These are phyloP conservation scores for Proteles cristata DNA, from an alignment of 2,113 vertebrate genomes.

Conservation along the genomic window DNA sequence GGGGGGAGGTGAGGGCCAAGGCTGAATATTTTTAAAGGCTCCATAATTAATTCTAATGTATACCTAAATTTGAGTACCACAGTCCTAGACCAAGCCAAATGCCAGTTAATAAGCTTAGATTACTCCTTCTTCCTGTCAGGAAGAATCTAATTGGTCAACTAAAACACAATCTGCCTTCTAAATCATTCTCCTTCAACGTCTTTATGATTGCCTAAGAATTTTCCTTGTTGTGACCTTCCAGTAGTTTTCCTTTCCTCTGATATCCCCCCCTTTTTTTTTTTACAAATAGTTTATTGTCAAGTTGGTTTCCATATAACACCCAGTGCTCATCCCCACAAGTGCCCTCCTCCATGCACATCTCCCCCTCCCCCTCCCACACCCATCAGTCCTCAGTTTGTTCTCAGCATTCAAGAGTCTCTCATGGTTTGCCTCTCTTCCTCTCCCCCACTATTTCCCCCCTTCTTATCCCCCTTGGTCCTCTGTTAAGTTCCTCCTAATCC, in stretches of 20 bases:
- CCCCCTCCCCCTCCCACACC: no score
- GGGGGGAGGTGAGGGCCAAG: not conserved
- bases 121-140: not conserved
- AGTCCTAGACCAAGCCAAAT: not conserved
- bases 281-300: no score
- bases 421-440: no score
- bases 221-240: not conserved
- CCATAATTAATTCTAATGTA: constrained; percentile 15
- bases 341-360: no score
- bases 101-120: not conserved
- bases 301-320: no score
- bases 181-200: not conserved
- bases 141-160: not conserved
- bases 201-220: not conserved
- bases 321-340: no score
- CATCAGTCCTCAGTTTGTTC: no score
- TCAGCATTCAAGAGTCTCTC: no score
- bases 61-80: not conserved
- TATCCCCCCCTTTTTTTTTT: not conserved
- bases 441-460: no score
- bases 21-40: not conserved
- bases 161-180: not conserved
- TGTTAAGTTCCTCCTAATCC: no score
- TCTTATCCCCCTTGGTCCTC: no score
- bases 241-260: not conserved